Evolutionary conservation across 2,797 vertebrate genomes (phyloP), one percentile per base, ranked within the genome.

Genomic region (Sebastes hubbsi): DNA sequence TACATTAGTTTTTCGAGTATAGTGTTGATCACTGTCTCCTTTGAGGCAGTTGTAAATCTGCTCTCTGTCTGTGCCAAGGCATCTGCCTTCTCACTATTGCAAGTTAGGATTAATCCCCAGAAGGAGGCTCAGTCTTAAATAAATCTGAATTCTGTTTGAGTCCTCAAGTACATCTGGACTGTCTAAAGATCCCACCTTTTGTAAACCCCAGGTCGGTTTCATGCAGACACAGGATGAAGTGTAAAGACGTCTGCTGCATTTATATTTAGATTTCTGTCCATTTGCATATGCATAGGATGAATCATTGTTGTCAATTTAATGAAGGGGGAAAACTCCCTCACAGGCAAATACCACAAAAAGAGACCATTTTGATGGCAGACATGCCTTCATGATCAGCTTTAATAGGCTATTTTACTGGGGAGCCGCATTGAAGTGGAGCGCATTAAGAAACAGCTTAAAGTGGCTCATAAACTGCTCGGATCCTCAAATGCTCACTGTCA

Each of bases 361-460:
- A 83, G 32, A 77, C 65, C 27, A 78, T 89, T 92, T 88, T 87
- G 89, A 92, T 87, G 87, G 83, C 86, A 93, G 92, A 94, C 88
- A 89, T 93, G 89, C 83, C 86, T 91, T 93, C 84, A 87, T 92
- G 92, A 95, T 93, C 91, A 87, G 82, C 86, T 91, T 91, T 95
- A 93, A 95, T 94, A 80, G 91, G 84, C 84, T 93, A 74, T 93
- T 93, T 93, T 92, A 90, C 86, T 87, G 76, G 55, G 83, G 83
- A 89, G 89, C 86, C 4, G 84, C 89, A 89, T 85, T 61, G 67
- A 83, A 88, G 89, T 88, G 90, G 87, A 91, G 86, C 81, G 55
- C 92, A 95, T 94, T 94, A 94, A 85, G 90, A 91, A 83, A 84
- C 80, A 78, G 84, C 88, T 86, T 85, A 86, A 91, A 92, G 88